phyloP scores from a whole-genome alignment of 1,140 invertebrate genomes.

The Glossosoma conforme region DNA sequence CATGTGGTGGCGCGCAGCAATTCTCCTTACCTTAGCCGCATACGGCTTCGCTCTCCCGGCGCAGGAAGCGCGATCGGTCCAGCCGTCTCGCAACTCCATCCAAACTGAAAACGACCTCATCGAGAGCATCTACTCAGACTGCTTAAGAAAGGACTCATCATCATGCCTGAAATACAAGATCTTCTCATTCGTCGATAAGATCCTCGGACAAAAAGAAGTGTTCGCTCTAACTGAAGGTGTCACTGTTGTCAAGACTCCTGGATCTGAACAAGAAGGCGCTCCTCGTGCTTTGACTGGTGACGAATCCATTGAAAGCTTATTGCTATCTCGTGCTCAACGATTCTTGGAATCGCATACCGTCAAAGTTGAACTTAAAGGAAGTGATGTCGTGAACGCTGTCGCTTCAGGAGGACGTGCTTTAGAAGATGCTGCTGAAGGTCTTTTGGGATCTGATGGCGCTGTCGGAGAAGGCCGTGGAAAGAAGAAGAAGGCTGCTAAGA shows the following conservation, averaged over 20 bases:
- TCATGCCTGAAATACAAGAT: conserved; percentile 80
- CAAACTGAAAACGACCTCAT: conserved; percentile 68
- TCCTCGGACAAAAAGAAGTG: conserved; percentile 68
- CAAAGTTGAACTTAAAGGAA: conserved; percentile 78
- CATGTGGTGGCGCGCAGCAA: conserved; percentile 41
- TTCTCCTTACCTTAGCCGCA: conserved; percentile 51
- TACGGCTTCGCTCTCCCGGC: conserved; percentile 59
- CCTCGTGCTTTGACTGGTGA: conserved; percentile 60
- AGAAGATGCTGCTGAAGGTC: conserved; percentile 62
- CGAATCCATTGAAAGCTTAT: conserved; percentile 61
- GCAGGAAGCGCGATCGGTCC: conserved; percentile 53
- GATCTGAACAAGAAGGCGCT: conserved; percentile 60
- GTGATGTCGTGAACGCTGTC: conserved; percentile 73
- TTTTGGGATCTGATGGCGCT: conserved; percentile 52
- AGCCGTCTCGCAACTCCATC: conserved; percentile 45
- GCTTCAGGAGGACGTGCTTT: conserved; percentile 71
- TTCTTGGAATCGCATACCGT: conserved; percentile 74
- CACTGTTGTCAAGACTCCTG: conserved; percentile 69
- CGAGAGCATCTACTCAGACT: conserved; percentile 70
- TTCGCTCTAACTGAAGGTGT: conserved; percentile 74
- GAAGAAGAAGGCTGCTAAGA: conserved; percentile 76
- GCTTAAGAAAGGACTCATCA: conserved; percentile 71
- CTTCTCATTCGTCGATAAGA: conserved; percentile 77
- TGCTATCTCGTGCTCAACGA: conserved; percentile 61
- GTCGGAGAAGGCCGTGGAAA: conserved; percentile 69